These are phyloP conservation scores for Tetramorium alpestre DNA, from an alignment of 1,140 invertebrate species.

Conservation along the genomic window DNA sequence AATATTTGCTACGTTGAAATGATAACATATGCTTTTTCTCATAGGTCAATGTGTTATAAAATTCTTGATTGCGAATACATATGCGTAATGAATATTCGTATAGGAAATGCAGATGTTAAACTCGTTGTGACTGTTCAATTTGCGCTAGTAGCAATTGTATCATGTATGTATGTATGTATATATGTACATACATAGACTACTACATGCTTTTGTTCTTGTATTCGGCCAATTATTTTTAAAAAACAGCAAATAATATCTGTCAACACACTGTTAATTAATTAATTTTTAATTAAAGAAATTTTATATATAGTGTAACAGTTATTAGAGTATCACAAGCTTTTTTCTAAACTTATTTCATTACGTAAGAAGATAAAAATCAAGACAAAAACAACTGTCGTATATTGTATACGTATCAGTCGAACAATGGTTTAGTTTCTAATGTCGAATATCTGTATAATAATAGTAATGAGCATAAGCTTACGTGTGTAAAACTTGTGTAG, in stretches of 20 bases:
- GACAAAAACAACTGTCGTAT: neutral
- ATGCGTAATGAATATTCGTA: neutral
- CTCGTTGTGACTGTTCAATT: neutral
- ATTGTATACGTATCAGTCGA: neutral
- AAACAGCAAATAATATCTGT: neutral
- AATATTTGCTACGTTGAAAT: conserved; percentile 10
- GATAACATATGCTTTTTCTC: neutral
- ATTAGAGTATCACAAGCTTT: neutral
- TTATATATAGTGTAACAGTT: neutral
- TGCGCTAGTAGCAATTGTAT: neutral
- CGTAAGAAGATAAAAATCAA: neutral
- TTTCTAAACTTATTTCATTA: neutral
- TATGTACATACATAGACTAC: neutral
- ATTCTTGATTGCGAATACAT: neutral
- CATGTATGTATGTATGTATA: neutral
- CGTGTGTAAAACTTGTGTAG: conserved; percentile 73
- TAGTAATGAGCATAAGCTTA: conserved; percentile 67
- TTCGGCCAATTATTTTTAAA: neutral
- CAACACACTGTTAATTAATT: no score
- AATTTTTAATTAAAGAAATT: neutral
- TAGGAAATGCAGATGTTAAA: neutral
- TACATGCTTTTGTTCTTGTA: neutral
- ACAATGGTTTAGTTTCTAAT: conserved; percentile 43
- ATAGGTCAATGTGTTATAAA: neutral
- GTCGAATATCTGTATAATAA: conserved; percentile 72